Base-by-base conservation (phyloP, 2,797 vertebrate genomes). In the Spondyliosoma cantharus region DNA sequence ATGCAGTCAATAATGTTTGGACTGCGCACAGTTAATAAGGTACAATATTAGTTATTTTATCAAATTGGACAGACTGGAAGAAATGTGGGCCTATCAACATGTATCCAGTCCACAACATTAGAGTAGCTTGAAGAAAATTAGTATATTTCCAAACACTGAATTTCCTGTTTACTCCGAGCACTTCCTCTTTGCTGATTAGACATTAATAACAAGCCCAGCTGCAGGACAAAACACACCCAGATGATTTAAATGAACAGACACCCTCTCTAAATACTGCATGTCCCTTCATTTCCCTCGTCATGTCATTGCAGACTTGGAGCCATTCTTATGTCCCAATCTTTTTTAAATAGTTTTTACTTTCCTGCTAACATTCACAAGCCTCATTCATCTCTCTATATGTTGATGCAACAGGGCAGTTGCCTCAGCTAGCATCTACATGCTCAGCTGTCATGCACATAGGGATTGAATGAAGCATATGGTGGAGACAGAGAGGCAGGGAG, bases 81-180 rank as follows among this genome's bases (percentile, higher is more conserved):
- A 69, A 48, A 76, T 50, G 17, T 22, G 49, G 45, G 24, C 22
- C 11, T 9, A 32, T 76, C 32, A 13, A 20, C 46, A 0, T 45
- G 29, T 17, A 25, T 57, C 19, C 62, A 64, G 27, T 8, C 60
- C 45, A 43, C 43, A 13, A 49, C 24, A 56, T 58, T 53, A 22
- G 3, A 60, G 71, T 24, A 37, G 29, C 27, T 66, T 53, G 14
- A 60, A 45, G 20, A 45, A 15, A 66, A 74, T 42, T 66, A 60
- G 68, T 29, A 71, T 59, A 74, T 82, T 78, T 76, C 62, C 59
- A 83, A 90, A 90, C 84, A 87, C 6, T 20, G 57, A 73, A 81
- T 81, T 91, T 93, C 92, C 91, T 91, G 89, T 93, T 92, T 88
- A 91, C 71, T 17, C 69, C 1, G 1, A 77, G 29, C 63, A 85